Conservation (phyloP, 2,113 vertebrate genomes). For the Menidia beryllina region DNA sequence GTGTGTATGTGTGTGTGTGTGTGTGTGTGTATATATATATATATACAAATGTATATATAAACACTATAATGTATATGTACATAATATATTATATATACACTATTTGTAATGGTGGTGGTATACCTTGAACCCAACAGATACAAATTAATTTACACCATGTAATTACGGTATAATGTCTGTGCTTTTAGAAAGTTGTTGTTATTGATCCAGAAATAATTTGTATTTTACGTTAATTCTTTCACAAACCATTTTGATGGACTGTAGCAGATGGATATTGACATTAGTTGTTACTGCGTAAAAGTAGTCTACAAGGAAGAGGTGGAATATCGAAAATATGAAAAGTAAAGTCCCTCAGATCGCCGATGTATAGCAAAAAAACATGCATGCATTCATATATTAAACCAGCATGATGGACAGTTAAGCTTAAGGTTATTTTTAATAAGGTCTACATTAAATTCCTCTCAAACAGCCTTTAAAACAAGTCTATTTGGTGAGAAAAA, state of each 20-base stretch:
- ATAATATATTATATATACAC: too few relatives aligned
- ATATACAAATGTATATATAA: constrained; percentile 24
- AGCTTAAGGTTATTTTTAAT: neutral
- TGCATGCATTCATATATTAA: too few relatives aligned
- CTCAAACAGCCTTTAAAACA: neutral
- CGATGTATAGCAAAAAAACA: too few relatives aligned
- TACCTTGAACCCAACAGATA: neutral
- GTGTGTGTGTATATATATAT: constrained; percentile 49
- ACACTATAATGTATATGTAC: too few relatives aligned
- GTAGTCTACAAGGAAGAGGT: neutral
- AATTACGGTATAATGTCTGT: neutral
- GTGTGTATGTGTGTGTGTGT: constrained; percentile 37
- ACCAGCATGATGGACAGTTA: too few relatives aligned
- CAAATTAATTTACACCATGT: neutral
- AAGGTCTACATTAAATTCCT: neutral
- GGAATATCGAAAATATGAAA: neutral
- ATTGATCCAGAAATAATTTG: neutral
- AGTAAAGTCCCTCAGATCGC: neutral
- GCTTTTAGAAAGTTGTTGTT: neutral
- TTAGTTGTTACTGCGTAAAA: neutral
- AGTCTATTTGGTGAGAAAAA: too few relatives aligned
- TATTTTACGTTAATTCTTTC: neutral
- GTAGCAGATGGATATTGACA: neutral
- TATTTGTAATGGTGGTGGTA: neutral
- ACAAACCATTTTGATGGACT: neutral